Conservation (phyloP, 2,113 vertebrate species). For the Python bivittatus region DNA sequence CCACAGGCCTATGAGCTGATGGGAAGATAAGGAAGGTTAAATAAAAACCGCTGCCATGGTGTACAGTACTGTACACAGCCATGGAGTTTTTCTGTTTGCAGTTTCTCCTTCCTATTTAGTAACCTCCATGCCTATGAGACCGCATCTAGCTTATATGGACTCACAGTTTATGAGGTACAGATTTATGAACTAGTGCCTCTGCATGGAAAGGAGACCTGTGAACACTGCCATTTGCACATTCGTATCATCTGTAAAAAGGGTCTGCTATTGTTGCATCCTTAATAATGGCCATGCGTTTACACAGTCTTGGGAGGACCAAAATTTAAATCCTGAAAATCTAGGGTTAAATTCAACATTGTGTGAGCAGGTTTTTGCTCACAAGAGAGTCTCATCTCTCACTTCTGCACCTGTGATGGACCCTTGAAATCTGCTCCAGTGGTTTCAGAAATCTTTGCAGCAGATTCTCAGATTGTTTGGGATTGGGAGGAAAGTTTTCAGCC, state of each 20-base stretch:
- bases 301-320: not conserved
- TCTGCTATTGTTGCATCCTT: not conserved
- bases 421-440: not conserved
- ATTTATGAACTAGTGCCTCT: not conserved
- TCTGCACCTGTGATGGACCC: not conserved
- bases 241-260: not conserved
- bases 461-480: not conserved
- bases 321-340: not conserved
- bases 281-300: not conserved
- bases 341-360: not conserved
- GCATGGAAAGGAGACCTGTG: not conserved
- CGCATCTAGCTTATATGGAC: too few relatives aligned
- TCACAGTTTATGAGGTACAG: not conserved
- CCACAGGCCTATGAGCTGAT: not conserved
- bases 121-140: not conserved
- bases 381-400: not conserved
- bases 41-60: not conserved
- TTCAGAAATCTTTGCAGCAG: not conserved
- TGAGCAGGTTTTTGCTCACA: not conserved
- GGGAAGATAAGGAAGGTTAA: not conserved
- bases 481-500: not conserved
- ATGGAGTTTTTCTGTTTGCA: not conserved
- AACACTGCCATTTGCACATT: not conserved
- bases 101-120: not conserved
- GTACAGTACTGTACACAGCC: not conserved